Evolutionary conservation across 1,140 invertebrate species (phyloP).

Genomic region (Aplysia californica): DNA sequence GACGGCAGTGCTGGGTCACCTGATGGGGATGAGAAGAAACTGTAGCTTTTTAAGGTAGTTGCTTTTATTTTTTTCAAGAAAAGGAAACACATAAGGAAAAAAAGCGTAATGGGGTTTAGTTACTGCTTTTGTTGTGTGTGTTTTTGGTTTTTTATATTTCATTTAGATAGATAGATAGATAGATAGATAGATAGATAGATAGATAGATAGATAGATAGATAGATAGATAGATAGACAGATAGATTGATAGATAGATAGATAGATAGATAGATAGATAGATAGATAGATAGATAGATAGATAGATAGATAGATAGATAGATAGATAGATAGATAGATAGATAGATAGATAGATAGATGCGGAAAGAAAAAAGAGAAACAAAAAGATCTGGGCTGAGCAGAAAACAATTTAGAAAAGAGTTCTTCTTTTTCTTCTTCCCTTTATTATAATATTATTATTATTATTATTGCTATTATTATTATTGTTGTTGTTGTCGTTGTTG

Average conservation of each 20-base stretch:
- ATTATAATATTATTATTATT: too few relatives aligned
- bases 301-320: neutral
- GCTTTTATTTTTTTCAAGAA: too few relatives aligned
- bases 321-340: neutral
- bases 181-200: neutral
- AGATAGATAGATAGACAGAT: neutral
- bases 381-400: too few relatives aligned
- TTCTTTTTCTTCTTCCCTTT: too few relatives aligned
- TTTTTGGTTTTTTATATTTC: too few relatives aligned
- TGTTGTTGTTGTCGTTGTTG: too few relatives aligned
- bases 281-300: neutral
- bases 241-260: neutral
- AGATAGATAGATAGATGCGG: neutral
- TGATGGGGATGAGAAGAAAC: neutral
- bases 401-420: too few relatives aligned
- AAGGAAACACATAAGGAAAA: neutral
- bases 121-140: too few relatives aligned
- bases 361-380: too few relatives aligned
- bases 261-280: neutral
- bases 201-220: neutral
- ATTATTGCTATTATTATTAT: too few relatives aligned
- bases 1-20: conserved; percentile 71
- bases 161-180: neutral
- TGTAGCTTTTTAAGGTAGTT: too few relatives aligned
- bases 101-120: neutral